These are phyloP conservation scores for Drosophila lowei DNA, from an alignment of 1,140 invertebrate genomes.

Conservation along the genomic window DNA sequence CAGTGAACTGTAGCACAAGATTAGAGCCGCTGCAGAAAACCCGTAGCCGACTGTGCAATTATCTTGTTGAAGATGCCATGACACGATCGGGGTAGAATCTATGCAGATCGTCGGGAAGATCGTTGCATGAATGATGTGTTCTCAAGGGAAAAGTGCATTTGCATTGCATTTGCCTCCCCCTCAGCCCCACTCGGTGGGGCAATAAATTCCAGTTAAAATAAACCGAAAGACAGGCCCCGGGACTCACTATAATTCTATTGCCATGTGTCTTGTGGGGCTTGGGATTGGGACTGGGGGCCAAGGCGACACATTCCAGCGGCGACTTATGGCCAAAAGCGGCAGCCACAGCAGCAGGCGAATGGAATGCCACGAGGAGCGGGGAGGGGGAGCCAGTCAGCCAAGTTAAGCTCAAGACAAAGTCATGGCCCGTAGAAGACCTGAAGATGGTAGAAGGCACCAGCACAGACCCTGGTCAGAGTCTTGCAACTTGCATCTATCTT, in stretches of 20 bases:
- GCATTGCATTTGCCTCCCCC: conserved; percentile 36
- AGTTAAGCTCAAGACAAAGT: conserved; percentile 63
- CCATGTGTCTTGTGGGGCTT: conserved; percentile 18
- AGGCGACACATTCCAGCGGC: conserved; percentile 52
- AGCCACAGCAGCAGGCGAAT: conserved; percentile 16
- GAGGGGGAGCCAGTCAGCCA: conserved; percentile 30
- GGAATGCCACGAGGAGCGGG: conserved; percentile 28
- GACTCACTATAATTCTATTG: conserved; percentile 68
- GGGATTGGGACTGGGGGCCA: conserved; percentile 22
- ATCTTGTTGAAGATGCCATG: conserved; percentile 23
- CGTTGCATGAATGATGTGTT: conserved; percentile 8
- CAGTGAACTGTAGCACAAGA: conserved; percentile 41
- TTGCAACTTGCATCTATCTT: conserved; percentile 26
- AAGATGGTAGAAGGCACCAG: conserved; percentile 42
- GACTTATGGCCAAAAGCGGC: conserved; percentile 36
- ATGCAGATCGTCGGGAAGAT: conserved; percentile 1
- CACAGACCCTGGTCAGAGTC: conserved; percentile 10
- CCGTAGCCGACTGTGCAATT: conserved; percentile 20
- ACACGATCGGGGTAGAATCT: conserved; percentile 17
- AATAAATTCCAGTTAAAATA: conserved; percentile 71
- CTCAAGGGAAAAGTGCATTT: conserved; percentile 19
- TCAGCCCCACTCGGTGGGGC: conserved; percentile 5
- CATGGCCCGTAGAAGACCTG: conserved; percentile 30
- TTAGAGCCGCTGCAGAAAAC: not conserved
- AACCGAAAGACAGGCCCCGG: conserved; percentile 48